phyloP scores from a whole-genome alignment of 2,888 invertebrate genomes.

The Mimas tiliae region DNA sequence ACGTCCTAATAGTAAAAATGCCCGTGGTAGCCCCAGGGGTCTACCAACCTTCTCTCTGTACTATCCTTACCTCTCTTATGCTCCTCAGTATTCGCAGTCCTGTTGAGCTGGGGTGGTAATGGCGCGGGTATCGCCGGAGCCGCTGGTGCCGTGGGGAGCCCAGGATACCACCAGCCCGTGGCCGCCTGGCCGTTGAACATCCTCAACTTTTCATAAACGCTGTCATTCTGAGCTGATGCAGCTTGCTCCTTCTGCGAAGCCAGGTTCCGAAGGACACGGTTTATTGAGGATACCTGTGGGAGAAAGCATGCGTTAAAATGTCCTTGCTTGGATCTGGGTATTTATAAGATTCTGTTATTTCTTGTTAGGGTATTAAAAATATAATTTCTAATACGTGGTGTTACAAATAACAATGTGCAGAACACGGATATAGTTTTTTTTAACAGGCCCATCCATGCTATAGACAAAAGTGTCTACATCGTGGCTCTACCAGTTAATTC shows the following conservation, averaged over 20 bases:
- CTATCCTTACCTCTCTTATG: constrained; percentile 89
- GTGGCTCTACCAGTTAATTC: too few relatives aligned
- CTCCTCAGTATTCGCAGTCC: constrained; percentile 87
- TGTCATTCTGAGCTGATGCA: constrained; percentile 92
- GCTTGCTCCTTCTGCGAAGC: constrained; percentile 98
- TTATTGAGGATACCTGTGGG: constrained; percentile 97
- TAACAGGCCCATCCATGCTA: too few relatives aligned
- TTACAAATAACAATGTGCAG: too few relatives aligned
- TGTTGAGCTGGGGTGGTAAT: constrained; percentile 83
- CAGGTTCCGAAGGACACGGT: constrained; percentile 97
- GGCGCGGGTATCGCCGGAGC: constrained; percentile 90
- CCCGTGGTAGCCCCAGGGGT: too few relatives aligned
- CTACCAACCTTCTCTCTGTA: not conserved
- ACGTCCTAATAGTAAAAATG: too few relatives aligned
- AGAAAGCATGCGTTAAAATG: constrained; percentile 15
- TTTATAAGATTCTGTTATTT: too few relatives aligned
- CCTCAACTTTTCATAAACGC: constrained; percentile 96
- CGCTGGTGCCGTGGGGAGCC: constrained; percentile 88
- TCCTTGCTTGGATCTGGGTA: not conserved
- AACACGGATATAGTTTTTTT: too few relatives aligned
- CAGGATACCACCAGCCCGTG: constrained; percentile 94
- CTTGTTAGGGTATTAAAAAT: too few relatives aligned
- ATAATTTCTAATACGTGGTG: too few relatives aligned
- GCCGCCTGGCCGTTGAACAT: constrained; percentile 97
- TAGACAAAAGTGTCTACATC: too few relatives aligned